Percentiles rank a stretch among this genome's conserved stretches.
Conservation (phyloP, 2,888 invertebrate species). For the Odontocerum albicorne region DNA sequence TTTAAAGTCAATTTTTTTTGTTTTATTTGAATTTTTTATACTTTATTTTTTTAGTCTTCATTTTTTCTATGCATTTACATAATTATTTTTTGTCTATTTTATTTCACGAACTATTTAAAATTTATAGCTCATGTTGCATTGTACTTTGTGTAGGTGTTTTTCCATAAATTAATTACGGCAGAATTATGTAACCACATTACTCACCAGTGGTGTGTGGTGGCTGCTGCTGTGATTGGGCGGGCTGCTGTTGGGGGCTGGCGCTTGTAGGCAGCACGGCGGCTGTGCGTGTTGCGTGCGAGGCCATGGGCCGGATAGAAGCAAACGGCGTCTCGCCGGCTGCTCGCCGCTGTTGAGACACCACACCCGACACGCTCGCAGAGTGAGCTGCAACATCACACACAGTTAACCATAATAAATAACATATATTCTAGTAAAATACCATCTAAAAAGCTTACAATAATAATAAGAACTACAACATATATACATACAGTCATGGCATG, state of each 20-base stretch:
- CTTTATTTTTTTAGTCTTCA: too few species aligned
- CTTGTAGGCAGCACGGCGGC: conserved; percentile 81
- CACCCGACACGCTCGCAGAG: conserved; percentile 43
- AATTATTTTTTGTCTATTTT: too few species aligned
- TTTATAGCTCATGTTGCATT: not conserved
- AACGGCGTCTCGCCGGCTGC: conserved; percentile 81
- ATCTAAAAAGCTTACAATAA: too few species aligned
- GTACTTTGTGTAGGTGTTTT: not conserved
- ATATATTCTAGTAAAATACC: too few species aligned
- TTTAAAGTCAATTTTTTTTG: too few species aligned
- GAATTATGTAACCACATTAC: not conserved
- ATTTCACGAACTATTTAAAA: too few species aligned
- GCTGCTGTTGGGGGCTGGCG: conserved; percentile 47
- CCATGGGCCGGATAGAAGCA: conserved; percentile 90
- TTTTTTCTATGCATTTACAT: too few species aligned
- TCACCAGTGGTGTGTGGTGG: conserved; percentile 38
- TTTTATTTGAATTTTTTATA: too few species aligned
- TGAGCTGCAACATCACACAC: conserved; percentile 11
- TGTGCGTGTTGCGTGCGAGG: conserved; percentile 66
- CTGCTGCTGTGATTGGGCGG: conserved; percentile 38
- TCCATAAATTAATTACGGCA: not conserved
- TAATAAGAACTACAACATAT: too few species aligned
- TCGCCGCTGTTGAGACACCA: conserved; percentile 55
- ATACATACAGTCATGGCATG: too few species aligned
- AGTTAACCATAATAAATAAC: too few species aligned